phyloP scores from a whole-genome alignment of 1,140 invertebrate genomes.

The Pseudomyrmex concolor region DNA sequence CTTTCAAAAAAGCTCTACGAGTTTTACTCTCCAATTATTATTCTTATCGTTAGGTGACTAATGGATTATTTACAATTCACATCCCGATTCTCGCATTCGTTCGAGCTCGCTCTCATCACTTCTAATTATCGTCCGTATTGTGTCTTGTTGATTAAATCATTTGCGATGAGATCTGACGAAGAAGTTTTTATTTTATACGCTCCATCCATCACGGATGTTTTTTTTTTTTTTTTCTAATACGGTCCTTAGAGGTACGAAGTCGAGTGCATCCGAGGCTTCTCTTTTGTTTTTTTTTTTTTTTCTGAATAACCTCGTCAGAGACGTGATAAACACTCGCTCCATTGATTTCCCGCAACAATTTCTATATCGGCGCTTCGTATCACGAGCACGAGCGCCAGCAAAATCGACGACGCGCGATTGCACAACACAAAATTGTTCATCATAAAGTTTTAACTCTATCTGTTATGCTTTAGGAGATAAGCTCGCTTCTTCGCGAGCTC shows the following conservation, averaged over 20 bases:
- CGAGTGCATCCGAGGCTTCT: neutral
- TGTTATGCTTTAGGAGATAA: constrained; percentile 13
- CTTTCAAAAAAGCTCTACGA: constrained; percentile 15
- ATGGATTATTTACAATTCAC: constrained; percentile 39
- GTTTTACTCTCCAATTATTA: constrained; percentile 22
- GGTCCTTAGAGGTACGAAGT: neutral
- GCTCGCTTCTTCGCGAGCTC: neutral
- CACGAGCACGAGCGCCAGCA: neutral
- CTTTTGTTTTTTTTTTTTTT: constrained; percentile 1
- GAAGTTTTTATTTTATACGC: neutral
- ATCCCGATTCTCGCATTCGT: neutral
- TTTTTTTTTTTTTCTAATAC: neutral
- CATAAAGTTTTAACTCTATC: constrained; percentile 1
- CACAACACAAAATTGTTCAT: neutral
- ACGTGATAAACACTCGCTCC: neutral
- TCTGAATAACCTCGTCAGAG: neutral
- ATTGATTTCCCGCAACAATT: neutral
- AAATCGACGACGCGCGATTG: neutral
- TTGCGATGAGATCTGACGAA: neutral
- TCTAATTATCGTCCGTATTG: constrained; percentile 23
- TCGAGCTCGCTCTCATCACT: neutral
- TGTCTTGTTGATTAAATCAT: constrained; percentile 36
- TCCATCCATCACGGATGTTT: too few species aligned
- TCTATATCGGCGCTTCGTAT: neutral
- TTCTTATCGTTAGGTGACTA: constrained; percentile 22